Base-by-base conservation (phyloP, 2,797 vertebrate genomes). In the Dallia pectoralis region DNA sequence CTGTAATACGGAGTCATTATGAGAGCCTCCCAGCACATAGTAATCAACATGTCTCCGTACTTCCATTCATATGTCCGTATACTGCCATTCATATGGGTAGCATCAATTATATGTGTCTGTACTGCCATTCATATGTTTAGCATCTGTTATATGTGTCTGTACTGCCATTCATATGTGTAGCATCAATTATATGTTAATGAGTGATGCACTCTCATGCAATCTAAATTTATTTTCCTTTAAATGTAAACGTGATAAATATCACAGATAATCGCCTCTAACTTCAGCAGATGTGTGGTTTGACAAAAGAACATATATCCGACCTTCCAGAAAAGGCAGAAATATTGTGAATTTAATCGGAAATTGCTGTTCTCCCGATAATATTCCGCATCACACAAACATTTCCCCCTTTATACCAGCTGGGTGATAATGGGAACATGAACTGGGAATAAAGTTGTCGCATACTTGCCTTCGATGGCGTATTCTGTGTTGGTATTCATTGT, bases 81-180 rank as follows among this genome's bases (percentile, higher is more conserved):
- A n/a, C n/a, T n/a, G n/a, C n/a, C n/a, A n/a, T n/a, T n/a, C n/a
- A n/a, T n/a, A n/a, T n/a, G n/a, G n/a, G n/a, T n/a, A n/a, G n/a
- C n/a, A n/a, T n/a, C n/a, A n/a, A n/a, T n/a, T n/a, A n/a, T n/a
- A n/a, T n/a, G n/a, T n/a, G n/a, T n/a, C 36, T 0, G 36, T 65
- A 65, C 36, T 47, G 71, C 49, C 62, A 72, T 47, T 72, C 62
- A 66, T 72, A 72, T 51, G 47, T 47, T 33, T 18, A 51, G 66
- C 63, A 47, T 61, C n/a, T n/a, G n/a, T n/a, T n/a, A n/a, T n/a
- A n/a, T n/a, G n/a, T n/a, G n/a, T n/a, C n/a, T n/a, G n/a, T n/a
- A n/a, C n/a, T n/a, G n/a, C n/a, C n/a, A n/a, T n/a, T n/a, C n/a
- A n/a, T n/a, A n/a, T n/a, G n/a, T n/a, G n/a, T n/a, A n/a, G n/a